Conservation (phyloP, 1,140 invertebrate genomes). For the Hyposmocoma kahamanoa region DNA sequence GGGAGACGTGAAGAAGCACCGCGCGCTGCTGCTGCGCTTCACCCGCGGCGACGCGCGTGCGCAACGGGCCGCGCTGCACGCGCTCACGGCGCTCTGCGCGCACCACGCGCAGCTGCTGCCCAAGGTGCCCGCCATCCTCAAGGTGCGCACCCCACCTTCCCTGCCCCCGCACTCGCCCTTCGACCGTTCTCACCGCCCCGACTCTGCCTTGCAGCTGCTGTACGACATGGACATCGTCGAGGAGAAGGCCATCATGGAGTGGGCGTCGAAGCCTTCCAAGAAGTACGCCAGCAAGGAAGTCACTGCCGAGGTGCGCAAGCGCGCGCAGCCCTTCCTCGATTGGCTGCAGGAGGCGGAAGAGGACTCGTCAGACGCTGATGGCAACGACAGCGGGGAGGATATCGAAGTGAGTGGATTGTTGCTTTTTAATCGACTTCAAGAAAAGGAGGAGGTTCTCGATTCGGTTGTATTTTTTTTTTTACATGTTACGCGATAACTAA, state of each 20-base stretch:
- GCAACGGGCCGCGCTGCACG: conserved; percentile 96
- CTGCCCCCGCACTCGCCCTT: neutral
- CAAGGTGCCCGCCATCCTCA: conserved; percentile 93
- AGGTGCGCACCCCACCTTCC: conserved; percentile 76
- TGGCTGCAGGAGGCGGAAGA: conserved; percentile 98
- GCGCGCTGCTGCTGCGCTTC: conserved; percentile 86
- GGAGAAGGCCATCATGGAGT: conserved; percentile 95
- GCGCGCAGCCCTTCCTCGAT: conserved; percentile 94
- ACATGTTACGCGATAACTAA: too few species aligned
- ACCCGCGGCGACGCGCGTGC: conserved; percentile 92
- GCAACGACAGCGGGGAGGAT: conserved; percentile 82
- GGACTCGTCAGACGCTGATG: conserved; percentile 83
- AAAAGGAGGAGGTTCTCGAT: too few species aligned
- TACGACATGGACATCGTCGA: conserved; percentile 97
- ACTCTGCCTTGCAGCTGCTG: conserved; percentile 77
- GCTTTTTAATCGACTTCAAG: too few species aligned
- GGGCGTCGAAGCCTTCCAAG: conserved; percentile 94
- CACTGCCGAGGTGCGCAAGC: conserved; percentile 92
- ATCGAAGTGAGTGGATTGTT: too few species aligned
- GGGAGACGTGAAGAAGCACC: conserved; percentile 83
- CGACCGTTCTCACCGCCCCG: neutral
- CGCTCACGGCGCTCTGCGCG: conserved; percentile 94
- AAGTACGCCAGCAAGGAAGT: conserved; percentile 95
- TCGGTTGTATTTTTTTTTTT: too few species aligned
- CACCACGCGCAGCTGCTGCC: conserved; percentile 85